Base-by-base conservation (phyloP, 2,113 vertebrate genomes). In the Corapipo altera region DNA sequence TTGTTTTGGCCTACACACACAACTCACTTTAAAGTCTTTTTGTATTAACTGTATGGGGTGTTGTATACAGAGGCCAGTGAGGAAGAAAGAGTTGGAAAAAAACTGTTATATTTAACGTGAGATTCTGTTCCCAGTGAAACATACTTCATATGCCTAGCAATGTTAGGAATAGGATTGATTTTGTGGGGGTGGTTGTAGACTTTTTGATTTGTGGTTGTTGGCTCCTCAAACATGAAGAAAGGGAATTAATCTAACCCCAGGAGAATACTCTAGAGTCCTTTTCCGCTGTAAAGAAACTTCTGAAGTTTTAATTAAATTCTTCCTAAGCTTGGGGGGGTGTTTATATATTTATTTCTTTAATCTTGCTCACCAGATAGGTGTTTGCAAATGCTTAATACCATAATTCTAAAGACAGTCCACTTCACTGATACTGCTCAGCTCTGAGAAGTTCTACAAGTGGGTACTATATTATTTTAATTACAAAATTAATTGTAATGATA, bases 291-390 rank as follows among this genome's bases (percentile, higher is more conserved):
- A 85, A 67, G 35, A 88, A 90, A 82, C 12, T 27, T 54, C 62
- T 62, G 28, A 48, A 77, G 72, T 5, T 52, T 57, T 75, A 91
- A 95, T 86, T 93, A 93, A 92, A 48, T 73, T 94, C 16, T 70
- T 55, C 19, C 7, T 65, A 62, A 71, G 49, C 58, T 89, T 91
- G 7, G 6, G 32, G 39, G 11, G 4, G 11, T n/a, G 3, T 39
- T 46, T 26, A 30, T 51, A 16, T 49, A 78, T 66, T 75, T 78
- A 74, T 81, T 88, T 88, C 41, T 85, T 89, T 89, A 43, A 35
- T 19, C 24, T 64, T 85, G 11, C 57, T 69, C 70, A 73, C 9
- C 23, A 62, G 65, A 32, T 4, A 83, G 12, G 16, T 69, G 15
- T 67, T 93, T 89, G 30, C 4, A 70, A 71, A 75, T 89, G 33